Evolutionary conservation across 2,113 vertebrate genomes (phyloP), one percentile per base, ranked within the genome.

Genomic region (Gadus macrocephalus): DNA sequence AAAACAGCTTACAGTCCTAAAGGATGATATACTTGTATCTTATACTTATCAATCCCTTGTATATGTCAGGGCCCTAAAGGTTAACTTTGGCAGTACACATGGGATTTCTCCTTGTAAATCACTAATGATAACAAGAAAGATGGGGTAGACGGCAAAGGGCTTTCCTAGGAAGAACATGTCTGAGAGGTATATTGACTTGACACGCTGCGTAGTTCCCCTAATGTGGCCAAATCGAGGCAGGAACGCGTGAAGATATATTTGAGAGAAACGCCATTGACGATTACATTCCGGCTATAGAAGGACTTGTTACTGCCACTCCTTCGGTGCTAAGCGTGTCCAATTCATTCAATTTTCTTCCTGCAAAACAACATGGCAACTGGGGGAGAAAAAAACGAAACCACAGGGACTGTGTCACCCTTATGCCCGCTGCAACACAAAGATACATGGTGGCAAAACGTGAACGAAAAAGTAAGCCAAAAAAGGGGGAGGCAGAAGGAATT

Each of bases 161-260:
- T 58, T 58, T n/a, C 15, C 55, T 58, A n/a, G 11, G 8, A 58
- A 58, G 55, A 58, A 58, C 15, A 17, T 58, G 15, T 58, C 15
- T 16, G 15, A n/a, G 7, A n/a, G 55, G 58, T 70, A 69, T 71
- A 66, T 38, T 70, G 71, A 84, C 75, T 76, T 77, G 60, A 85
- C 78, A 77, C 53, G 70, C 71, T 74, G 75, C 78, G 78, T 82
- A 79, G 83, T 80, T 81, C 60, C 19, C 72, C 70, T 85, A 87
- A 90, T 81, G 78, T 78, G 81, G 80, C 83, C 71, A 85, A 87
- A 88, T 85, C 74, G 71, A 80, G 67, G 35, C 16, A 71, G 83
- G 83, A 90, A 90, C 88, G 86, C 79, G 78, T 88, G 79, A 84
- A 84, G 81, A 85, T 69, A 77, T 82, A 74, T 81, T 71, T 62